Evolutionary conservation across 2,888 invertebrate genomes (phyloP), one percentile per base, ranked within the genome.

Genomic region (Pteria penguin): DNA sequence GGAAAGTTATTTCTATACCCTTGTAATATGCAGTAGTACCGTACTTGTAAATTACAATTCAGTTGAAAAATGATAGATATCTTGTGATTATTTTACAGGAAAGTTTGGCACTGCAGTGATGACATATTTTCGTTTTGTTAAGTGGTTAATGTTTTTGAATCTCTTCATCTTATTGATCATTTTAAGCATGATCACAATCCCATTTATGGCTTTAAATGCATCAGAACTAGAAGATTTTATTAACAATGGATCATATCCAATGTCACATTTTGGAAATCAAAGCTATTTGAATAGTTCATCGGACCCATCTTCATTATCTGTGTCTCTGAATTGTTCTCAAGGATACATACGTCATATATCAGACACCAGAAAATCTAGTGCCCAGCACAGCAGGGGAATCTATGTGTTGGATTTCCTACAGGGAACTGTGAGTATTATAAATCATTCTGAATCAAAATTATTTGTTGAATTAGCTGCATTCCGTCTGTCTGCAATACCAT

Each of bases 101-200:
- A 83, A 82, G 29, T 90, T 87, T 84, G 91, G 91, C 14, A 87
- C 86, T 11, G 88, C 88, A 2, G 96, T 90, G 26, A 88, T 90
- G 80, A 91, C 92, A 0, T 97, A 96, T 91, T 97, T 97, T 90
- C 93, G 95, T 3, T 97, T 97, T 88, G 94, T 97, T 36, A 95
- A 96, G 86, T 97, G 97, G 96, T 93, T 97, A 1, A 94, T 97
- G 86, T 95, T 96, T 89, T 93, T 97, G 63, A 97, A 97, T 92
- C 87, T 96, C 29, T 92, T 94, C 74, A 94, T 96, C 85, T 95
- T 95, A 67, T 61, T 94, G 2, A 90, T 96, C 61, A 94, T 96
- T 70, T 93, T 95, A 68, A 76, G 94, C 29, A 95, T 96, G 82
- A 93, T 96, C 66, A 94, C 96, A 2, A 82, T 96, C 80, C 96